Percentiles rank a stretch among this genome's conserved stretches.
Evolutionary conservation across 2,888 invertebrate species (phyloP).

Genomic region (Maniola hyperantus): DNA sequence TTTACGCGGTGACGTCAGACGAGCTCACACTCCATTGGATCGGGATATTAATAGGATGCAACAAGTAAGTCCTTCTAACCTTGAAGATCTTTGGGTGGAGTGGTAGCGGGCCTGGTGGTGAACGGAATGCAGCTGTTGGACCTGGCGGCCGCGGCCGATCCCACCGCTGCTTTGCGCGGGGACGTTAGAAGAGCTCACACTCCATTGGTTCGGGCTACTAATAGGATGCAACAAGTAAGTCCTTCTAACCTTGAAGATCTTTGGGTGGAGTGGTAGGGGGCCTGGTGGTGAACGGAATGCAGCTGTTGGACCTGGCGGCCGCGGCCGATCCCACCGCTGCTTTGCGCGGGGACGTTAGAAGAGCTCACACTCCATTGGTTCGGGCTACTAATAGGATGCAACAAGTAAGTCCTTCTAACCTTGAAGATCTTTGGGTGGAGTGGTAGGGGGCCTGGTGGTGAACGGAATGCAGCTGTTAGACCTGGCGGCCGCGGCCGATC

Average conservation of each 20-base stretch:
- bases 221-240: slow-evolving; percentile 92
- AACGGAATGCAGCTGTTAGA: slow-evolving; percentile 93
- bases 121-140: slow-evolving; percentile 93
- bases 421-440: slow-evolving; percentile 90
- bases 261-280: not conserved
- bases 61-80: slow-evolving; percentile 80
- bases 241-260: not conserved
- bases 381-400: slow-evolving; percentile 93
- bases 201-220: slow-evolving; percentile 89
- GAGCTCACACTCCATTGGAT: slow-evolving; percentile 89
- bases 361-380: slow-evolving; percentile 89
- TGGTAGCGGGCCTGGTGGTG: slow-evolving; percentile 94
- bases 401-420: slow-evolving; percentile 80
- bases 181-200: slow-evolving; percentile 91
- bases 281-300: slow-evolving; percentile 92
- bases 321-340: slow-evolving; percentile 90
- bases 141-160: slow-evolving; percentile 91
- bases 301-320: slow-evolving; percentile 92
- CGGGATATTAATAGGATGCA: slow-evolving; percentile 93
- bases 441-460: slow-evolving; percentile 94
- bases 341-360: slow-evolving; percentile 91
- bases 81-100: slow-evolving; percentile 90
- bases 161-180: slow-evolving; percentile 89
- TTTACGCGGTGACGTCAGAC: slow-evolving; percentile 91
- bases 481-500: slow-evolving; percentile 91